Evolutionary conservation across 2,888 invertebrate genomes (phyloP), one percentile per base, ranked within the genome.

Genomic region (Aricia artaxerxes): DNA sequence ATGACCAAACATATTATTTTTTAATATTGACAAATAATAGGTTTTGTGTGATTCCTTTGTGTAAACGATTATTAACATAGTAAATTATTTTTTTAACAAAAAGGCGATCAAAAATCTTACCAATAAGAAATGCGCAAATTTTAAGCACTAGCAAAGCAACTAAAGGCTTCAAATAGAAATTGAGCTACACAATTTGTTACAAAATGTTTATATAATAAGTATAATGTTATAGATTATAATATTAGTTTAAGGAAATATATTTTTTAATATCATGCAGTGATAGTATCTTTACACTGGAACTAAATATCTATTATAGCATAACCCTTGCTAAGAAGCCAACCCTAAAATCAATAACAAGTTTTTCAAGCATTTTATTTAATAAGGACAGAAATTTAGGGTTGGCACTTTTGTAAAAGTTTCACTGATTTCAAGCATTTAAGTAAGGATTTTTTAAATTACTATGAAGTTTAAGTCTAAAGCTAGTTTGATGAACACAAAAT

Each of bases 191-290:
- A 7, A 24, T 7, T 24, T 61, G n/a, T 61, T 24, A n/a, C 16
- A n/a, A 60, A 5, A 5, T 60, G 24, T 24, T 60, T 60, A 6
- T 13, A 13, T 53, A 53, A 13, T 11, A 53, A 53, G 0, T 53
- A 53, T 13, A 53, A 53, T 53, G 4, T 53, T 13, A 53, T 53
- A 53, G 3, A 53, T 11, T 53, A 53, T 11, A 40, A 6, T 53
- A 53, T 53, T 53, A 24, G 24, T 24, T 61, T 61, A 1, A 24
- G 1, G n/a, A 24, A 7, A 24, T 9, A 69, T 11, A 11, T 31
- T 31, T 69, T 69, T 69, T 69, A 79, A 87, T 85, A 81, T 86
- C 83, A 81, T 87, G 86, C 81, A 84, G 85, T 49, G 49, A 49
- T 9, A 49, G 49, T 80, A 87, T 72, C 82, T 87, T 87, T 86